These are phyloP conservation scores for Oligia strigilis DNA, from an alignment of 2,888 invertebrate genomes.

Conservation along the genomic window DNA sequence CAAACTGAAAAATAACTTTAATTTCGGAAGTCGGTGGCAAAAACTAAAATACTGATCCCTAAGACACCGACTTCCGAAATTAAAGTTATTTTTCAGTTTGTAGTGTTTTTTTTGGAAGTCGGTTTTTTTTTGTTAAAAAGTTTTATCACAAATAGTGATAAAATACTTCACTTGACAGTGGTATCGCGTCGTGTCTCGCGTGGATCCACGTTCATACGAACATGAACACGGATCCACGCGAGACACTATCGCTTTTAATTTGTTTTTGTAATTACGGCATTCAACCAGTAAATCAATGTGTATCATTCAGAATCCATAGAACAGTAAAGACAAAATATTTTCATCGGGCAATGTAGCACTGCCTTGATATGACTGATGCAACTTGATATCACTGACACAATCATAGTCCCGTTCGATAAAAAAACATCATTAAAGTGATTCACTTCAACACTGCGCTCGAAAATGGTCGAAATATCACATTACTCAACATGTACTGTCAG, in stretches of 20 bases:
- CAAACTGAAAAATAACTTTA: too few relatives aligned
- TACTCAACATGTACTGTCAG: conserved; percentile 37
- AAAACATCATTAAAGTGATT: conserved; percentile 58
- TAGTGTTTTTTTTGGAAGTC: too few relatives aligned
- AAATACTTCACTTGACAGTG: neutral
- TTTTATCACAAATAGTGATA: neutral
- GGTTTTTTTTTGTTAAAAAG: too few relatives aligned
- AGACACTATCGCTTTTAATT: too few relatives aligned
- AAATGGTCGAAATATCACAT: conserved; percentile 42
- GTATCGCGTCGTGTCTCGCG: too few relatives aligned
- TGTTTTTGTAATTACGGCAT: too few relatives aligned
- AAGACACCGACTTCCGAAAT: too few relatives aligned
- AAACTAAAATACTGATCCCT: too few relatives aligned
- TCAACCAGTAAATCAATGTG: neutral
- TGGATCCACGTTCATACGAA: too few relatives aligned
- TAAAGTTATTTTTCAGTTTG: too few relatives aligned
- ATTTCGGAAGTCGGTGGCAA: too few relatives aligned
- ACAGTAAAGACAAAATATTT: neutral
- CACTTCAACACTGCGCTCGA: conserved; percentile 32
- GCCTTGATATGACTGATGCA: neutral
- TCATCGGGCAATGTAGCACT: neutral
- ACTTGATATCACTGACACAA: neutral
- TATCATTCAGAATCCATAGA: neutral
- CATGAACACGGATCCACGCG: too few relatives aligned
- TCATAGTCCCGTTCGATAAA: conserved; percentile 11